Percentiles rank a stretch among this genome's conserved stretches.
Evolutionary conservation across 2,888 invertebrate species (phyloP).

Genomic region (Sinodicranocentrus sp.): DNA sequence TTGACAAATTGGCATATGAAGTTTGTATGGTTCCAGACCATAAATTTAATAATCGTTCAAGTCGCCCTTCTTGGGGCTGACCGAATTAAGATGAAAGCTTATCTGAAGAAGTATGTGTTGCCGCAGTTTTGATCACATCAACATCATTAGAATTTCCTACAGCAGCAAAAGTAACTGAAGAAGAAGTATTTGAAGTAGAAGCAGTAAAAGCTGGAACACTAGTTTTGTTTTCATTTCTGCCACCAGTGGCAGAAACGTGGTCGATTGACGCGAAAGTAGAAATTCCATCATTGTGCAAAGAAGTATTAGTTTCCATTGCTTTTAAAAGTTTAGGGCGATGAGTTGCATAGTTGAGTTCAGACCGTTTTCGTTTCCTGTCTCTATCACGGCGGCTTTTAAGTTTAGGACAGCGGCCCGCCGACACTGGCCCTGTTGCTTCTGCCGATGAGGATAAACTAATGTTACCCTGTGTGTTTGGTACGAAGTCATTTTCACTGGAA

Average conservation of each 20-base stretch:
- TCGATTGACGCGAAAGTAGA: conserved; percentile 3
- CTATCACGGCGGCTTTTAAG: conserved; percentile 74
- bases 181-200: neutral
- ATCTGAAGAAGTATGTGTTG: neutral
- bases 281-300: conserved; percentile 39
- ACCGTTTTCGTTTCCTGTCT: conserved; percentile 71
- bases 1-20: conserved; percentile 28
- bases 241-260: conserved; percentile 29
- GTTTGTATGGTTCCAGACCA: conserved; percentile 29
- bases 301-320: conserved; percentile 16
- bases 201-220: conserved; percentile 21
- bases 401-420: conserved; percentile 55
- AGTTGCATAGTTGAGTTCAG: conserved; percentile 65
- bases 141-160: neutral
- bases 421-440: conserved; percentile 34
- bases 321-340: conserved; percentile 71
- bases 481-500: conserved; percentile 59
- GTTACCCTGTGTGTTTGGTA: conserved; percentile 37
- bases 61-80: neutral
- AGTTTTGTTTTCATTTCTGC: conserved; percentile 31
- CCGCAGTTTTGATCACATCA: conserved; percentile 3
- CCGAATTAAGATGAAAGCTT: no score
- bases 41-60: neutral
- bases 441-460: conserved; percentile 57
- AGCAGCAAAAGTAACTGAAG: neutral